These are phyloP conservation scores for Meloidogyne chitwoodi DNA, from an alignment of 1,140 invertebrate genomes.

Conservation along the genomic window DNA sequence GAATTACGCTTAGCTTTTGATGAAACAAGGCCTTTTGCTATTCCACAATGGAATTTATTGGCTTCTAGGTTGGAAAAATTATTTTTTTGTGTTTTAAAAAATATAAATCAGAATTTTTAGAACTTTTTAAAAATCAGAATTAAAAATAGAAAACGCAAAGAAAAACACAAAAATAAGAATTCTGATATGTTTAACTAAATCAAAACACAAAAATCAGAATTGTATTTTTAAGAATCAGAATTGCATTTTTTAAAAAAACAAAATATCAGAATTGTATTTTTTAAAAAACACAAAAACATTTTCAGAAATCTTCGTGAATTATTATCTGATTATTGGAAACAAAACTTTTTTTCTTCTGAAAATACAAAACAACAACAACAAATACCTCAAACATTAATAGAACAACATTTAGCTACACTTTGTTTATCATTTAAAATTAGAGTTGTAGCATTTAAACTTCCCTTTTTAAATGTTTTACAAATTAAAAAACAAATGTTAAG, in stretches of 20 bases:
- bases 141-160: too few species aligned
- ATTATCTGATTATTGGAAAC: conserved; percentile 19
- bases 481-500: conserved; percentile 18
- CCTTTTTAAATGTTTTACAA: conserved; percentile 16
- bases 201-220: too few species aligned
- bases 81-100: too few species aligned
- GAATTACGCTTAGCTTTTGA: conserved; percentile 44
- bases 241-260: too few species aligned
- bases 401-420: conserved; percentile 11
- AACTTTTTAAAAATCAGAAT: too few species aligned
- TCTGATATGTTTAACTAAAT: too few species aligned
- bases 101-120: background rate
- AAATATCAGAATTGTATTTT: too few species aligned
- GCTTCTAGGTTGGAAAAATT: conserved; percentile 39
- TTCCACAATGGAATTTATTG: conserved; percentile 49
- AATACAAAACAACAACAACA: background rate
- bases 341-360: background rate
- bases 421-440: conserved; percentile 15
- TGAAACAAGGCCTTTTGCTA: conserved; percentile 39
- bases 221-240: conserved; percentile 4
- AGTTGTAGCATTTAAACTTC: conserved; percentile 16
- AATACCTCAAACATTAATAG: conserved; percentile 11
- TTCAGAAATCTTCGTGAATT: conserved; percentile 37
- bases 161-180: too few species aligned
- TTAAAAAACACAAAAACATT: background rate